Evolutionary conservation across 2,888 invertebrate species (phyloP).

Genomic region (Vanessa cardui): DNA sequence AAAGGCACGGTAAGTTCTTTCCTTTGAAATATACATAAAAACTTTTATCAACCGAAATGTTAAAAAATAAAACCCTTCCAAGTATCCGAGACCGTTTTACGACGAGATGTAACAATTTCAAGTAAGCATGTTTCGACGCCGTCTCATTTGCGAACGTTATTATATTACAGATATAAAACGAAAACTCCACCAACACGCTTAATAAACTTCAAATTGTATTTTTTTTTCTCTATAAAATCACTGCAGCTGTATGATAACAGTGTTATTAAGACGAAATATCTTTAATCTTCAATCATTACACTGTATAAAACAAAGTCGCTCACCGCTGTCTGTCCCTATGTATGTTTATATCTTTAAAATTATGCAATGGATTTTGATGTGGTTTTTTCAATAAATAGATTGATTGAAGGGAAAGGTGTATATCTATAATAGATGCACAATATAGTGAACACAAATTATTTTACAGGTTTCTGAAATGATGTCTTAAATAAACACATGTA

Average conservation of each 20-base stretch:
- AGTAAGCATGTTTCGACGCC: not conserved
- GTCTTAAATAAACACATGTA: no score
- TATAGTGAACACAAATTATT: no score
- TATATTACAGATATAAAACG: not conserved
- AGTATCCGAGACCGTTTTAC: not conserved
- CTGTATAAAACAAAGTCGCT: no score
- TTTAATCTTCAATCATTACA: not conserved
- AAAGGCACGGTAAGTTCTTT: no score
- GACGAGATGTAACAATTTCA: not conserved
- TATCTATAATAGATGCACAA: no score
- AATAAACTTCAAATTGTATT: slow-evolving; percentile 4
- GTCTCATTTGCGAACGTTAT: not conserved
- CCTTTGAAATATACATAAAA: no score
- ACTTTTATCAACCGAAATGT: not conserved
- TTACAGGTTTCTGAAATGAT: no score
- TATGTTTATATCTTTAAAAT: no score
- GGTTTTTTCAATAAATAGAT: no score
- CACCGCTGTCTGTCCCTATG: no score
- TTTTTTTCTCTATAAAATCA: not conserved
- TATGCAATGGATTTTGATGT: no score
- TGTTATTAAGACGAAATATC: not conserved
- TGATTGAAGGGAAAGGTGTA: no score
- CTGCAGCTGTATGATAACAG: not conserved
- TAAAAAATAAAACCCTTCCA: slow-evolving; percentile 1
- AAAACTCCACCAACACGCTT: not conserved